Conservation (phyloP, 2,113 vertebrate species). For the Oreochromis spilurus region DNA sequence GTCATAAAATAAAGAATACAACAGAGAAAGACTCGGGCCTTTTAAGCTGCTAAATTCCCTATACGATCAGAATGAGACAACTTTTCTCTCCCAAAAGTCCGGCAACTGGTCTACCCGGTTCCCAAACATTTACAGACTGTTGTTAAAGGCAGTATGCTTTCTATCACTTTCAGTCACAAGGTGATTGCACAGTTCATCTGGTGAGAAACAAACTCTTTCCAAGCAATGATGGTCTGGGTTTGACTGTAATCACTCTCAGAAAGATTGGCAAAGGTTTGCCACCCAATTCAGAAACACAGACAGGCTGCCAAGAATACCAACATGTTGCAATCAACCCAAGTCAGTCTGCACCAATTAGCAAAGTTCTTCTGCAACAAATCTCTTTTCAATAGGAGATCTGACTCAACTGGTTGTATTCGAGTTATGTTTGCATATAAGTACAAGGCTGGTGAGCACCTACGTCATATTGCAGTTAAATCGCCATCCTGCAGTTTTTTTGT, state of each 20-base stretch:
- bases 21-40: rapidly evolving
- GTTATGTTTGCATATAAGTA: neutral
- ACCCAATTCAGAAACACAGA: neutral
- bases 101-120: neutral
- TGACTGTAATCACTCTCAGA: neutral
- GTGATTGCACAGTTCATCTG: neutral
- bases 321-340: neutral
- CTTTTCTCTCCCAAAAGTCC: neutral
- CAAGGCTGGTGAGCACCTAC: neutral
- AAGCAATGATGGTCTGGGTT: rapidly evolving
- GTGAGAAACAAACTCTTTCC: neutral
- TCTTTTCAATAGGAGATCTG: rapidly evolving
- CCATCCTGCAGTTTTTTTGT: neutral
- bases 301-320: neutral
- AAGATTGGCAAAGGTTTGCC: neutral
- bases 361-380: neutral
- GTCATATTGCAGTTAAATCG: rapidly evolving
- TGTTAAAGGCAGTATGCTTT: neutral
- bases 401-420: neutral
- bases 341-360: neutral
- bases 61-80: rapidly evolving
- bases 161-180: neutral
- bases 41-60: neutral
- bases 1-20: neutral
- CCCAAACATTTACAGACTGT: rapidly evolving